Evolutionary conservation across 2,113 vertebrate species (phyloP), one percentile per base, ranked within the genome.

Genomic region (Condylura cristata): DNA sequence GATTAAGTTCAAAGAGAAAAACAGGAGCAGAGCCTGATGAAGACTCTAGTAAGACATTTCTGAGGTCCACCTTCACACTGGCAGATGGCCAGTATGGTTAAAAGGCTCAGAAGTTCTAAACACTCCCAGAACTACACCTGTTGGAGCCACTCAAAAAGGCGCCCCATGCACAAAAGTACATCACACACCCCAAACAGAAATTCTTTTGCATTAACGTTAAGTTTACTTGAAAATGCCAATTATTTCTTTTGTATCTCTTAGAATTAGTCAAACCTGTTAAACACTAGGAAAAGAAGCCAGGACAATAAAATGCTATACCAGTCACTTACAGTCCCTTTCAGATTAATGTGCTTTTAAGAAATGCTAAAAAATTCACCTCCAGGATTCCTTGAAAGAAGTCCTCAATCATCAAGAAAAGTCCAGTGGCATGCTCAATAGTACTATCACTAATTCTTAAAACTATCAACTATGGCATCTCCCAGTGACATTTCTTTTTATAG

Each of bases 221-320:
- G 85, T 68, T n/a, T 80, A 83, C 70, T 71, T 90, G 39, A 85
- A 83, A 90, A 90, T 46, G 56, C 24, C 86, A 87, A 72, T 34
- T 75, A 91, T 41, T 84, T 83, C 80, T 71, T 94, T 63, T 60
- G 6, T 72, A 61, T 37, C 20, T 70, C 37, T 83, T 71, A 78
- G 39, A 93, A 87, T 93, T 65, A 91, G 26, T 78, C 48, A 93
- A 95, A 87, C 24, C 18, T 89, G 30, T 24, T 70, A 96, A 51
- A 79, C n/a, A 63, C 32, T 81, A 84, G 18, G 18, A 68, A 95
- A 91, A 81, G 37, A 18, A 88, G 91, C 11, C 48, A 85, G 68
- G 30, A 95, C 53, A 89, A 81, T 32, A 93, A 91, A 90, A 90
- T 44, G 48, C 61, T 68, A 13, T 18, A 68, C 14, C 37, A 22